Evolutionary conservation across 2,888 invertebrate genomes (phyloP).

Genomic region (Thecocarcelia acutangulata): DNA sequence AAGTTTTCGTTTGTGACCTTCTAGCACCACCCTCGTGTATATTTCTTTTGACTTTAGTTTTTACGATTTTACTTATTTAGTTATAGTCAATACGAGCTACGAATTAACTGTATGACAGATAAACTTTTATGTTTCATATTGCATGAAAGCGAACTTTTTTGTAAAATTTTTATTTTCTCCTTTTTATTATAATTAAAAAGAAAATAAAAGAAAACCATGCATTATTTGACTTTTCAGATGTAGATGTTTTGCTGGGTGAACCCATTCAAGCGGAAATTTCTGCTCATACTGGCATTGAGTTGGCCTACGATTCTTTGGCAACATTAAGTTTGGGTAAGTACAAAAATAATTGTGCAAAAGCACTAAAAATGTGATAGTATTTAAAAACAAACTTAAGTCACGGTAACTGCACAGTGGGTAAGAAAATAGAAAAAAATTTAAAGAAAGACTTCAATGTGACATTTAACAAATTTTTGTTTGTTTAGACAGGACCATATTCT

Average conservation of each 20-base stretch:
- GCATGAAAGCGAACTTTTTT: slow-evolving; percentile 46
- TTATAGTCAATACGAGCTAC: slow-evolving; percentile 18
- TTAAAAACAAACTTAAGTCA: slow-evolving; percentile 6
- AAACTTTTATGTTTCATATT: slow-evolving; percentile 61
- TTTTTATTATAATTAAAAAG: slow-evolving; percentile 22
- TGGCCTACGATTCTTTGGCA: slow-evolving; percentile 87
- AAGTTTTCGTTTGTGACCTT: no score
- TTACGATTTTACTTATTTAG: slow-evolving; percentile 5
- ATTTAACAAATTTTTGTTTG: no score
- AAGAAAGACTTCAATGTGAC: background rate
- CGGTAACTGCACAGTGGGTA: slow-evolving; percentile 15
- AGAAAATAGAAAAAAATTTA: background rate
- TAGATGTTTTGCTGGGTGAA: slow-evolving; percentile 87
- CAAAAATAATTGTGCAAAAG: background rate
- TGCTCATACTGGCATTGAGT: slow-evolving; percentile 88
- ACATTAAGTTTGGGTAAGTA: slow-evolving; percentile 87
- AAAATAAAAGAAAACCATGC: slow-evolving; percentile 15
- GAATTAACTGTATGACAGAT: slow-evolving; percentile 42
- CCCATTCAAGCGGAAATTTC: slow-evolving; percentile 89
- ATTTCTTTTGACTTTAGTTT: slow-evolving; percentile 8
- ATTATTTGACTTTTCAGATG: slow-evolving; percentile 81
- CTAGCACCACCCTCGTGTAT: background rate
- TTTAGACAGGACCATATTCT: no score
- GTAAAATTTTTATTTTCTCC: slow-evolving; percentile 29
- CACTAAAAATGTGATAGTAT: slow-evolving; percentile 33